phyloP scores from a whole-genome alignment of 2,113 vertebrate genomes.

The Aphelocoma coerulescens region DNA sequence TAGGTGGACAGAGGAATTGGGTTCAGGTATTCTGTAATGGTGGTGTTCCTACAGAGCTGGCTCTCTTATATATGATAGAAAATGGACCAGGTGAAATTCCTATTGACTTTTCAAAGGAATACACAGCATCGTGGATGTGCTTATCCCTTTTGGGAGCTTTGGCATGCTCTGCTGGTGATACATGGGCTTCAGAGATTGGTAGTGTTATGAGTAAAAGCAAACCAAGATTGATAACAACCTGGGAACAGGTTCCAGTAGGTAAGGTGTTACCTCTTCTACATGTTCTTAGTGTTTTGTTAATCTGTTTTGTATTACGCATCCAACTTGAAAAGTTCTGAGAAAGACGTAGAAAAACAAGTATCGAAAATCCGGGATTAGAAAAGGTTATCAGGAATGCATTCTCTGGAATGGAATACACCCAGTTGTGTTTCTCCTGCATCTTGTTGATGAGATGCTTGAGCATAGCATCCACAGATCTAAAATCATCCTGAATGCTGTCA shows the following conservation, averaged over 20 bases:
- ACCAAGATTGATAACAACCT: constrained; percentile 92
- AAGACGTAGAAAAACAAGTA: neutral
- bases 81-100: constrained; percentile 92
- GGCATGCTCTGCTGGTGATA: constrained; percentile 89
- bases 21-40: constrained; percentile 95
- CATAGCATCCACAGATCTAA: neutral
- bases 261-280: constrained; percentile 35
- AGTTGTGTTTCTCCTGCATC: neutral
- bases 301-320: neutral
- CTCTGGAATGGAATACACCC: neutral
- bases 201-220: constrained; percentile 80
- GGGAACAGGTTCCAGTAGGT: constrained; percentile 92
- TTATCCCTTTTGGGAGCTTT: constrained; percentile 90
- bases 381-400: neutral
- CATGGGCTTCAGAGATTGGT: constrained; percentile 95
- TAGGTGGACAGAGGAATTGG: constrained; percentile 96
- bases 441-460: accelerated
- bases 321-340: neutral
- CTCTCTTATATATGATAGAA: constrained; percentile 96
- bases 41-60: constrained; percentile 90
- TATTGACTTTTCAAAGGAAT: constrained; percentile 88
- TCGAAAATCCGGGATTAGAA: neutral
- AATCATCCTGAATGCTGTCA: neutral
- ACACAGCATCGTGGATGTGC: constrained; percentile 95
- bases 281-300: neutral